Evolutionary conservation across 2,113 vertebrate genomes (phyloP).

Genomic region (Alosa alosa): DNA sequence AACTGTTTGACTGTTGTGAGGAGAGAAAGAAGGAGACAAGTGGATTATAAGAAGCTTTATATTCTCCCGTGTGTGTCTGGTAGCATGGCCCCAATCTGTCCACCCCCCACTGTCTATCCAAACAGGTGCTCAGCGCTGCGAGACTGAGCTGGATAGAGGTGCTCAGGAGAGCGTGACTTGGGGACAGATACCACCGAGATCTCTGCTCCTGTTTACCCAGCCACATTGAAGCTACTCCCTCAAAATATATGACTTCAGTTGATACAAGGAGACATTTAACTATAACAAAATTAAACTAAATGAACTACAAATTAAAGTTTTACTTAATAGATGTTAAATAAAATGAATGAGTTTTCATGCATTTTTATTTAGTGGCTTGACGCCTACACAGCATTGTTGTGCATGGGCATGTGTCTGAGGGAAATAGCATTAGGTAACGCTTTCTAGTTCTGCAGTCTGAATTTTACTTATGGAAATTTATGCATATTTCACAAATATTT

Average conservation of each 20-base stretch:
- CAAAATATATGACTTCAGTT: not conserved
- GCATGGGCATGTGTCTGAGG: not conserved
- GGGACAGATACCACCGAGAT: not conserved
- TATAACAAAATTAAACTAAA: too few species aligned
- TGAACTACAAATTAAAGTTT: not conserved
- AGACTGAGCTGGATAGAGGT: not conserved
- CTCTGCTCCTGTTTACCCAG: not conserved
- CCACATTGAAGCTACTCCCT: not conserved
- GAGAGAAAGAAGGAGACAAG: not conserved
- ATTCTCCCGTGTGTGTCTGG: not conserved
- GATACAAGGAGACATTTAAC: not conserved
- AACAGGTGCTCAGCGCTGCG: not conserved
- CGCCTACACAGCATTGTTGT: not conserved
- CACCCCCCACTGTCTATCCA: not conserved
- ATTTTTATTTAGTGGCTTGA: not conserved
- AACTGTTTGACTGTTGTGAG: not conserved
- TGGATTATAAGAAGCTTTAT: not conserved
- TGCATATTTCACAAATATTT: not conserved
- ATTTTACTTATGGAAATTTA: conserved; percentile 2
- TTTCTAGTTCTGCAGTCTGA: not conserved
- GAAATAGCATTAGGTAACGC: not conserved
- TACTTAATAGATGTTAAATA: too few species aligned
- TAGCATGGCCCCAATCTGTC: not conserved
- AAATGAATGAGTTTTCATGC: not conserved
- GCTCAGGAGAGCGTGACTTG: not conserved